These are phyloP conservation scores for Megalonaias nervosa DNA, from an alignment of 1,140 invertebrate species.

Conservation along the genomic window DNA sequence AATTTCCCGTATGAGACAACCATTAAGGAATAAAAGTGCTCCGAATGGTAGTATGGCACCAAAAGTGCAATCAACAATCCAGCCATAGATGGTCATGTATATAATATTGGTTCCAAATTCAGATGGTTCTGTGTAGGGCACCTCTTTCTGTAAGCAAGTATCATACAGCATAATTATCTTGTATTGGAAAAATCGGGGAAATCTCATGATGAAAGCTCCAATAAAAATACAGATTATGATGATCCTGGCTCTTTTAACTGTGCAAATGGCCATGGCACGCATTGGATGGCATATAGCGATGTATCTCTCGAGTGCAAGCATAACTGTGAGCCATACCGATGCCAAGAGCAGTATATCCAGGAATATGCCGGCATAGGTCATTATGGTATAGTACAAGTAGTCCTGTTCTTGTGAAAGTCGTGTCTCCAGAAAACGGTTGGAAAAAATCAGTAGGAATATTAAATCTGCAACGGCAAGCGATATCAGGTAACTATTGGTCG, in stretches of 20 bases:
- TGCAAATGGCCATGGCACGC: constrained; percentile 79
- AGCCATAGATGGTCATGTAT: constrained; percentile 77
- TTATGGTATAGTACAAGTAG: constrained; percentile 29
- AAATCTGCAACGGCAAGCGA: constrained; percentile 83
- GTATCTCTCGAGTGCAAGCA: constrained; percentile 84
- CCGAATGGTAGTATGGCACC: constrained; percentile 78
- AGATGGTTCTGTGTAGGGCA: constrained; percentile 21
- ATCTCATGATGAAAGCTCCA: constrained; percentile 76
- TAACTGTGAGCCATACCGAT: constrained; percentile 83
- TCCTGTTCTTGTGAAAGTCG: constrained; percentile 7
- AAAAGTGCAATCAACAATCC: constrained; percentile 78
- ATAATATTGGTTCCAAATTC: constrained; percentile 69
- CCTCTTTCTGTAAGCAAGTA: constrained; percentile 11
- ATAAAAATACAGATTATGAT: constrained; percentile 78
- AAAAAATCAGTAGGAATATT: constrained; percentile 77
- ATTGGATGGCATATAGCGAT: constrained; percentile 83
- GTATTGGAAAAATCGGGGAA: constrained; percentile 57
- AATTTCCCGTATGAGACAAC: constrained; percentile 80
- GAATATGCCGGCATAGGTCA: constrained; percentile 46
- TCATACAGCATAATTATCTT: constrained; percentile 16
- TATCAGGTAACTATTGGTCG: constrained; percentile 83
- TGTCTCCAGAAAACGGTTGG: constrained; percentile 42
- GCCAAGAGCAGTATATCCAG: constrained; percentile 65
- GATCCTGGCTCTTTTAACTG: constrained; percentile 74
- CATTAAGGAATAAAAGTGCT: constrained; percentile 80